Evolutionary conservation across 2,888 invertebrate species (phyloP), one percentile per base, ranked within the genome.

Genomic region (Drosophila cognata): DNA sequence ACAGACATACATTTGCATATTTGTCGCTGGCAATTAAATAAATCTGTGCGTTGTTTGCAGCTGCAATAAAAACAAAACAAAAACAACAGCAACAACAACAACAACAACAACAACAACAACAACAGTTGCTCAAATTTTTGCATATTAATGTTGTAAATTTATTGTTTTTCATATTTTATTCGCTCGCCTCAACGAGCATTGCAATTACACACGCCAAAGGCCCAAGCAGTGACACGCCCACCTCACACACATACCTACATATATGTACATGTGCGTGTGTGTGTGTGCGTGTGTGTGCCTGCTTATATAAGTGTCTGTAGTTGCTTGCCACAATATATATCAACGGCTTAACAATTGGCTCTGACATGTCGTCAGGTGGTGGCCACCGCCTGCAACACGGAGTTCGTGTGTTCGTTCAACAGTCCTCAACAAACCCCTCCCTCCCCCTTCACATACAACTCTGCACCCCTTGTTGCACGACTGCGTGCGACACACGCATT

Each of bases 311-410:
- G 41, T 18, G 28, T 46, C 46, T 61, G 52, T 52, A 29, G 56
- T 68, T 60, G 67, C 71, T 62, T 55, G 70, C 58, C 43, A 70
- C 46, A 82, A 84, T 86, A 88, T 87, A 84, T 82, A 87, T 87
- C 89, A 87, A 82, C 71, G 84, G 89, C 87, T 87, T 87, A 85
- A 88, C 87, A 87, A 87, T 88, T 82, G 84, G 71, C 87, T 72
- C 69, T 76, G 74, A 81, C 84, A 79, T 81, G 88, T 88, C 85
- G 83, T 88, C 85, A 88, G 84, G 87, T 84, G 84, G 87, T 84
- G 87, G 87, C 84, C 77, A 71, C 63, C 74, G 79, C 74, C 75
- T 79, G 70, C 75, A 75, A 72, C 74, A 56, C 43, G 57, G 21
- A 43, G 43, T 33, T 43, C 31, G 43, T 38, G 31, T 46, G 7